A percentile compares a stretch with the other conserved stretches of the same genome.
Evolutionary conservation across 2,888 invertebrate genomes (phyloP).

Genomic region (Cataglyphis cursor): DNA sequence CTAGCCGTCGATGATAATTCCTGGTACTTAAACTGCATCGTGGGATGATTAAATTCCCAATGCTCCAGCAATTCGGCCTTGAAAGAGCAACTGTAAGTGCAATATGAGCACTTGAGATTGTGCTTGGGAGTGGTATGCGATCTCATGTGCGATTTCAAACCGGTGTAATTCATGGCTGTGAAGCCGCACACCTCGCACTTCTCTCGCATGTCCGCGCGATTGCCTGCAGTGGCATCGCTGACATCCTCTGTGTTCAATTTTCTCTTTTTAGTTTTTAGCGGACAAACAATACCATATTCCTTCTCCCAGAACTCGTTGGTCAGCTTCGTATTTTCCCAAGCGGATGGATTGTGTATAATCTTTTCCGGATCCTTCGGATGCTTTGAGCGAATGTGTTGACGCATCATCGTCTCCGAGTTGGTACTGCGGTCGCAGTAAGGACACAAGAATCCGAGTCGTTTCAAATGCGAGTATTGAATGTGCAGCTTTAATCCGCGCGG

Average conservation of each 20-base stretch:
- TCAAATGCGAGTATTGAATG: conserved; percentile 82
- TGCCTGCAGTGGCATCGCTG: not conserved
- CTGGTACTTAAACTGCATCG: conserved; percentile 70
- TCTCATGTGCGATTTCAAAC: conserved; percentile 80
- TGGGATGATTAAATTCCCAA: conserved; percentile 81
- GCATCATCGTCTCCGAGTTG: conserved; percentile 79
- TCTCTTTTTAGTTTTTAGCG: conserved; percentile 66
- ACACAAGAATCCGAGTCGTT: conserved; percentile 80
- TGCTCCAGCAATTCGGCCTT: conserved; percentile 81
- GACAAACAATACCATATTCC: conserved; percentile 80
- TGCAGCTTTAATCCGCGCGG: conserved; percentile 84
- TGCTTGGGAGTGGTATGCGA: conserved; percentile 74
- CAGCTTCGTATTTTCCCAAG: conserved; percentile 73
- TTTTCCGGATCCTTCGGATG: conserved; percentile 77
- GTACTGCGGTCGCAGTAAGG: conserved; percentile 83
- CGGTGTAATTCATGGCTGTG: conserved; percentile 77
- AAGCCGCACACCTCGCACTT: conserved; percentile 81
- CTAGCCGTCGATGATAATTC: conserved; percentile 20
- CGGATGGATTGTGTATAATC: conserved; percentile 77
- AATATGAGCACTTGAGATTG: conserved; percentile 82
- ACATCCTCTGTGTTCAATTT: conserved; percentile 67
- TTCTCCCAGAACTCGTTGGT: conserved; percentile 82
- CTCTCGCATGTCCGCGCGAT: conserved; percentile 42
- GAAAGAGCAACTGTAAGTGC: conserved; percentile 78
- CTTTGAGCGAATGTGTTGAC: conserved; percentile 80